Evolutionary conservation across 2,113 vertebrate species (phyloP).

Genomic region (Anguilla rostrata): DNA sequence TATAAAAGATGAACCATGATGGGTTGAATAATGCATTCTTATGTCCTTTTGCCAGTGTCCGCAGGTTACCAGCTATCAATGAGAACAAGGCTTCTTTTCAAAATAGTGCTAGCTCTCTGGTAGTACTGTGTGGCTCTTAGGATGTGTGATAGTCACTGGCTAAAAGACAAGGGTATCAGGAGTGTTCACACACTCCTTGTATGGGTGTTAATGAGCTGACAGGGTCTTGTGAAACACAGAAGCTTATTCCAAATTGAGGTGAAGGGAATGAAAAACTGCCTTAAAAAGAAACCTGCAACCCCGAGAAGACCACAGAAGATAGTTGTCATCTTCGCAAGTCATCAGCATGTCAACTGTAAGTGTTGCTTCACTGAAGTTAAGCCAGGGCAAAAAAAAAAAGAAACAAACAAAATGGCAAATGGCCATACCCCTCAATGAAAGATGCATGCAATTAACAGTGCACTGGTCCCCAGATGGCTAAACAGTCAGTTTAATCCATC

Average conservation of each 20-base stretch:
- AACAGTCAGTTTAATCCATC: slow-evolving; percentile 63
- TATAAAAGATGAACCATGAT: too few species aligned
- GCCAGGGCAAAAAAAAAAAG: slow-evolving; percentile 9
- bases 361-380: slow-evolving; percentile 15
- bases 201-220: background rate
- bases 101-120: background rate
- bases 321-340: background rate
- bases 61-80: background rate
- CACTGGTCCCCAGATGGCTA: slow-evolving; percentile 50
- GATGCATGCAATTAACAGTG: slow-evolving; percentile 70
- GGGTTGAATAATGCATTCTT: too few species aligned
- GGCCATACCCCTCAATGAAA: slow-evolving; percentile 61
- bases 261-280: background rate
- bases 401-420: slow-evolving; percentile 14
- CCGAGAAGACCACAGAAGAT: background rate
- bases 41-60: background rate
- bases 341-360: background rate
- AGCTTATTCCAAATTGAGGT: background rate
- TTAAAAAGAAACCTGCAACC: background rate
- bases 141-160: background rate
- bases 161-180: too few species aligned
- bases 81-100: background rate
- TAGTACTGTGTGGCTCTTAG: background rate
- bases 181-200: background rate
- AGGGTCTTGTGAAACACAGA: background rate